Evolutionary conservation across 2,888 invertebrate species (phyloP), one percentile per base, ranked within the genome.

Genomic region (Amphipoea oculea): DNA sequence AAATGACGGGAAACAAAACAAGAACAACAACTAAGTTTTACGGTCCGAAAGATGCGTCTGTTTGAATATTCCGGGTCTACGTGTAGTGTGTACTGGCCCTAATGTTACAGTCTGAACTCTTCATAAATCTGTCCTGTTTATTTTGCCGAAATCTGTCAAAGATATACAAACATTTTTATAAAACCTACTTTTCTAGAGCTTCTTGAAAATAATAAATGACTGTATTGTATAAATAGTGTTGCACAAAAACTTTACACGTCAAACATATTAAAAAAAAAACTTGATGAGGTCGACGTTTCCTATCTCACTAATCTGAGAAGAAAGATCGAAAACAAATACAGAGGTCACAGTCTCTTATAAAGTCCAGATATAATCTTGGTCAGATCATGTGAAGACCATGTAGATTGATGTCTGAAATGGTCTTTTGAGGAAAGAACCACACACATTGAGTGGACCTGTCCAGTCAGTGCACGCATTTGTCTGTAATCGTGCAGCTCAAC

Each of bases 21-120:
- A 88, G 75, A 74, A 88, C 72, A 88, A 81, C 75, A 85, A 76
- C 51, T 63, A 88, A 86, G 70, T 85, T 87, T 79, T 65, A 80
- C 69, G 71, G 78, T 67, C 71, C 51, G n/a, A 78, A 78, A 57
- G 84, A 88, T 88, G 79, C 80, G 82, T 67, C 69, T 82, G 76
- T 87, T 80, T 84, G 70, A 74, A 80, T 88, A 80, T 79, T 69
- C 60, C 42, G 66, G 63, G 68, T 73, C 20, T 40, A 69, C 42
- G 20, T 79, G 62, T 74, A 42, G 23, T 42, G 12, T 83, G 68
- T 76, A 54, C 68, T 12, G 40, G 29, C 29, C 82, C 51, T 60
- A 57, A 71, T 51, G 62, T 73, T 66, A 42, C n/a, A 36, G 40
- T 60, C 23, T 23, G 36, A 66, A 76, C 62, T 81, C 68, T 81